Conservation (phyloP, 2,113 vertebrate species). For the Thalassarche chlororhynchos region DNA sequence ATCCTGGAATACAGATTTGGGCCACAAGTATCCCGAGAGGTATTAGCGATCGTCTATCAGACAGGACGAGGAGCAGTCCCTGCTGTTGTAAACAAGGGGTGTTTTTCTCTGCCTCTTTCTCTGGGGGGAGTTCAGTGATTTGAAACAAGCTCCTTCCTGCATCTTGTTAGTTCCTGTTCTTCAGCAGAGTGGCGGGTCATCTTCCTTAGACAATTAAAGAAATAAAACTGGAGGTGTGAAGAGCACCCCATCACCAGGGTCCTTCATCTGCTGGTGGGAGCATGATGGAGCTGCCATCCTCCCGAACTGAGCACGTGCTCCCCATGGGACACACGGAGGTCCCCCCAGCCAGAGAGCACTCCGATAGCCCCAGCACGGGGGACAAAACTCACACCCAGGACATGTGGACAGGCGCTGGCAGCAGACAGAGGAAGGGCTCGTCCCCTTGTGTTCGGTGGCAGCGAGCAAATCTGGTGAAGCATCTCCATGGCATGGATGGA, state of each 20-base stretch:
- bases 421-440: neutral
- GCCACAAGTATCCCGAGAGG: neutral
- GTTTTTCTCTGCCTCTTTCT: slow-evolving; percentile 19
- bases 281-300: neutral
- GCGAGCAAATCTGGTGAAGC: neutral
- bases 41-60: neutral
- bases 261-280: neutral
- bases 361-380: rapidly evolving
- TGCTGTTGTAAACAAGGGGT: slow-evolving; percentile 37
- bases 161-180: neutral
- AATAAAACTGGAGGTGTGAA: neutral
- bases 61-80: slow-evolving; percentile 18
- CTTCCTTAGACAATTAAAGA: neutral
- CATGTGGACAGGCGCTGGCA: neutral
- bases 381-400: neutral
- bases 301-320: rapidly evolving
- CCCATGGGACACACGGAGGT: rapidly evolving
- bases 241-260: neutral
- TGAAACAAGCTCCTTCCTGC: slow-evolving; percentile 24
- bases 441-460: neutral
- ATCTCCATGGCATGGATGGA: neutral
- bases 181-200: rapidly evolving
- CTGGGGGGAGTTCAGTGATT: neutral
- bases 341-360: neutral
- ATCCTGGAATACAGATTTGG: slow-evolving; percentile 56